phyloP scores from a whole-genome alignment of 2,113 vertebrate species.

The Barnardius zonarius region DNA sequence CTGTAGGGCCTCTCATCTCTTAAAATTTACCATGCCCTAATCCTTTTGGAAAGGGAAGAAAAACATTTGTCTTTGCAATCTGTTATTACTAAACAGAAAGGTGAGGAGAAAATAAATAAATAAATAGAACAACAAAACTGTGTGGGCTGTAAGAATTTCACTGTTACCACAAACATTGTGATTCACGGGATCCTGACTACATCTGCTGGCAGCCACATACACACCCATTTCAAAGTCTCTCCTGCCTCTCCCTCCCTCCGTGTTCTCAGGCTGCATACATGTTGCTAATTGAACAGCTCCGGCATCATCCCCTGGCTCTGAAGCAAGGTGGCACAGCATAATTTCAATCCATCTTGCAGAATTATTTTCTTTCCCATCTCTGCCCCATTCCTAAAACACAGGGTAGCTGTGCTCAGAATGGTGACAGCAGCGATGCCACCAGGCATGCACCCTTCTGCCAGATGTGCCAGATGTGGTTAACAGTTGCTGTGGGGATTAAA shows the following conservation, averaged over 20 bases:
- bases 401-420: not conserved
- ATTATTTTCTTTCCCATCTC: not conserved
- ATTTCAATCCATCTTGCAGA: not conserved
- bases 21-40: not conserved
- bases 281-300: not conserved
- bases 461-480: fast-evolving
- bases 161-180: not conserved
- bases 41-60: not conserved
- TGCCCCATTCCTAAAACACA: not conserved
- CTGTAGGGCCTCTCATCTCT: not conserved
- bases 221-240: not conserved
- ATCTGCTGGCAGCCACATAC: not conserved
- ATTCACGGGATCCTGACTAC: not conserved
- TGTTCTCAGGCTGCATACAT: not conserved
- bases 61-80: not conserved
- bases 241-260: not conserved
- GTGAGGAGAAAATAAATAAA: not conserved
- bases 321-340: not conserved
- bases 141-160: not conserved
- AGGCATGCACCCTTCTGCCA: not conserved
- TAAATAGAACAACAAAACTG: not conserved
- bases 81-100: not conserved
- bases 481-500: not conserved
- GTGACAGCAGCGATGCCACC: fast-evolving
- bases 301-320: not conserved